A percentile compares a stretch with the other conserved stretches of the same genome.
phyloP scores from a whole-genome alignment of 2,113 vertebrate genomes.

The Gymnobelideus leadbeateri region DNA sequence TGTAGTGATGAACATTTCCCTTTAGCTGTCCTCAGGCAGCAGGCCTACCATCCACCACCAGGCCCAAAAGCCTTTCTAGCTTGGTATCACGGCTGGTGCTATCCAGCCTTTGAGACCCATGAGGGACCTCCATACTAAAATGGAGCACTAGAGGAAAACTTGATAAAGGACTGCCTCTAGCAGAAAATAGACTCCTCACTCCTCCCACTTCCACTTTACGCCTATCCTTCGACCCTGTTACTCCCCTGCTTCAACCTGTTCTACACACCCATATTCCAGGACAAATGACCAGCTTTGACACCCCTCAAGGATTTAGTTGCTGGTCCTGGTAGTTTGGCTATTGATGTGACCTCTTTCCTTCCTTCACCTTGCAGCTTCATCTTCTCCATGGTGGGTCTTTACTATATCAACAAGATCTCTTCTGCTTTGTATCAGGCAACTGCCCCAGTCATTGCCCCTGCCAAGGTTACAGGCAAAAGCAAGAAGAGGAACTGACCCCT shows the following conservation, averaged over 20 bases:
- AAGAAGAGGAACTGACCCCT: constrained; percentile 93
- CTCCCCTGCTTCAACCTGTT: not conserved
- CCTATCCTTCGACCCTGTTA: not conserved
- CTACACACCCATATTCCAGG: not conserved
- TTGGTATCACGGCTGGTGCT: too few relatives aligned
- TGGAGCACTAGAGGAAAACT: not conserved
- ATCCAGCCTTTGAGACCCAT: not conserved
- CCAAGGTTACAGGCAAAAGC: constrained; percentile 92
- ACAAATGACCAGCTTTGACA: not conserved
- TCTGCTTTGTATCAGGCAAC: constrained; percentile 93
- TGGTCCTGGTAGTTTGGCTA: not conserved
- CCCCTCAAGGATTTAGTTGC: not conserved
- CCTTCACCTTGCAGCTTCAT: constrained; percentile 86
- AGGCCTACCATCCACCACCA: not conserved
- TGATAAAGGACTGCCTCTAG: not conserved
- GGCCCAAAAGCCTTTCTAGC: not conserved
- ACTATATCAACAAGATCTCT: constrained; percentile 98
- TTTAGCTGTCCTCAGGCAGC: not conserved
- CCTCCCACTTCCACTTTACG: too few relatives aligned
- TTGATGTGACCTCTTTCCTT: not conserved
- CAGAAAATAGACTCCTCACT: not conserved
- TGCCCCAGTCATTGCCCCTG: constrained; percentile 77
- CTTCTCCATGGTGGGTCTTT: constrained; percentile 94
- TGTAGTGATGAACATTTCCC: not conserved
- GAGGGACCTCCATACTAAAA: not conserved